Base-by-base conservation (phyloP, 2,797 vertebrate genomes). In the Limosa lapponica region DNA sequence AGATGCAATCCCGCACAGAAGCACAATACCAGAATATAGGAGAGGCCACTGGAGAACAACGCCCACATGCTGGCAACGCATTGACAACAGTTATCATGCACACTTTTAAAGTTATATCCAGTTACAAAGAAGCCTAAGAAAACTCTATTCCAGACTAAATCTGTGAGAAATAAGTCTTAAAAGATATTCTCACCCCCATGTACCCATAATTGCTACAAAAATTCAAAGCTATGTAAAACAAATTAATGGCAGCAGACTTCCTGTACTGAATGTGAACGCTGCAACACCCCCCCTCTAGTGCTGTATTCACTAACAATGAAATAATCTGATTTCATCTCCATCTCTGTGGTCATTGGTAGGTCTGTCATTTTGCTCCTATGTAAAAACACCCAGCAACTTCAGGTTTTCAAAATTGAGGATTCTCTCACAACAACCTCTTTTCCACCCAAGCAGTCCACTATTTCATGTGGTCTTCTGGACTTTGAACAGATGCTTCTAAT, bases 401-500 rank as follows among this genome's bases (percentile, higher is more conserved):
- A 71, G 41, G 23, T 72, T 89, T 67, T 67, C 41, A 75, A 64
- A 84, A 84, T 2, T 36, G 52, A 85, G 34, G 34, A 59, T 59
- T 78, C 51, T 69, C 64, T 75, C 81, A 78, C 46, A 89, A 80
- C 28, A 36, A 75, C 41, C 59, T 92, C 70, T 90, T 70, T 70
- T 78, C 82, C 64, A 61, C 81, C 32, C 90, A 81, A 86, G 43
- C 57, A 80, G 57, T 87, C 52, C 59, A 75, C 70, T 90, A 66
- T 43, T 72, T 81, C 67, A 89, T 14, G 46, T 32, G 8, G 36
- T 73, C 87, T 85, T 92, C 78, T 58, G 48, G 24, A 82, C 51
- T 80, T 84, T 65, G 64, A 82, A 65, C 28, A 57, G 37, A 87
- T 49, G 41, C 73, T 92, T 95, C 70, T 87, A 86, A 70, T 71